phyloP scores from a whole-genome alignment of 2,113 vertebrate species.

The Colistium nudipinnis region DNA sequence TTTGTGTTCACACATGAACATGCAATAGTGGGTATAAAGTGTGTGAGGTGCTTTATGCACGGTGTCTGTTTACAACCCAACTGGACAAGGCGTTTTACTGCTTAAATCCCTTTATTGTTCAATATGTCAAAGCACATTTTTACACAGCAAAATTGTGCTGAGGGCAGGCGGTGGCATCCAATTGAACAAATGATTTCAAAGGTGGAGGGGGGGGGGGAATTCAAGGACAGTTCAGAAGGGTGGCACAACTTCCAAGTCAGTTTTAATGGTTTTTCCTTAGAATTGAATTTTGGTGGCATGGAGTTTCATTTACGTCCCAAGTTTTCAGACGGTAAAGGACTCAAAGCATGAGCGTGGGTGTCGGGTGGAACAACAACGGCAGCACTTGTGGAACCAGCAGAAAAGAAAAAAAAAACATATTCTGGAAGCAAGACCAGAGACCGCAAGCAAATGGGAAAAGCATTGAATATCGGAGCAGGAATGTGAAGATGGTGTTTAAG shows the following conservation, averaged over 20 bases:
- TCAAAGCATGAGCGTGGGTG: slow-evolving; percentile 47
- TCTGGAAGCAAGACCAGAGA: slow-evolving; percentile 64
- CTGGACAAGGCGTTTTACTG: slow-evolving; percentile 14
- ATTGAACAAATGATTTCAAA: slow-evolving; percentile 71
- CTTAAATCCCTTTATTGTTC: slow-evolving; percentile 70
- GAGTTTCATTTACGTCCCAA: slow-evolving; percentile 51
- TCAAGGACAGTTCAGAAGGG: slow-evolving; percentile 60
- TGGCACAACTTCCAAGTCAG: slow-evolving; percentile 54
- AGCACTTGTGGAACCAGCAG: slow-evolving; percentile 56
- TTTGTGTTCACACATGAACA: background rate
- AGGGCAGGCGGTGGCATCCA: slow-evolving; percentile 69
- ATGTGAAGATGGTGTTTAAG: slow-evolving; percentile 49
- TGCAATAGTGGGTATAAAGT: background rate
- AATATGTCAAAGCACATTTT: slow-evolving; percentile 75
- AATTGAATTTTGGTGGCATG: slow-evolving; percentile 40
- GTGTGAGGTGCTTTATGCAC: background rate
- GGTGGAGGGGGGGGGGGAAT: slow-evolving; percentile 38
- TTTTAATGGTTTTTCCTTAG: slow-evolving; percentile 11
- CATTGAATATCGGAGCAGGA: slow-evolving; percentile 57
- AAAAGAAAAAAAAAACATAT: slow-evolving; percentile 39
- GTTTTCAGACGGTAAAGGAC: slow-evolving; percentile 82
- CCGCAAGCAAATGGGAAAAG: slow-evolving; percentile 63
- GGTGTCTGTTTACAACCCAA: slow-evolving; percentile 16
- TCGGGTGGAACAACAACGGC: slow-evolving; percentile 57
- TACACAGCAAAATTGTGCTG: slow-evolving; percentile 81